Base-by-base conservation (phyloP, 2,888 invertebrate genomes). In the Papilio gigon region DNA sequence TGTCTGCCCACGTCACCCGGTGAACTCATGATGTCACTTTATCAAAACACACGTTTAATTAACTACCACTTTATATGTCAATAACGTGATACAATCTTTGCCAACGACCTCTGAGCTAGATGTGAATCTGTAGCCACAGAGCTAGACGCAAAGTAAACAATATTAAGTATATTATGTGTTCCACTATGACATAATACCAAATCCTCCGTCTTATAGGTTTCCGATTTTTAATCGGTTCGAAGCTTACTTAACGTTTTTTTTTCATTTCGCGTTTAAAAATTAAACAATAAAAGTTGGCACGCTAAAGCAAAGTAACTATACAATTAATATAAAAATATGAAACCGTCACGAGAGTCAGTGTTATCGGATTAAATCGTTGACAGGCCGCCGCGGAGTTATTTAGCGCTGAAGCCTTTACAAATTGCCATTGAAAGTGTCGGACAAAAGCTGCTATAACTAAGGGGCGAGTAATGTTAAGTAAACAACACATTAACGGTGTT, bases 401-500 rank as follows among this genome's bases (percentile, higher is more conserved):
- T 75, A 75, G 74, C 69, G 71, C 71, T 72, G 74, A 81, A 76
- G 79, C 76, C 80, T 79, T 79, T 79, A 76, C 71, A 76, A 80
- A 81, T 79, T 75, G 78, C 78, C 75, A 78, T 79, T 75, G 78
- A 79, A 76, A 80, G 77, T 74, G 71, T 74, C 78, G 79, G 77
- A 86, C 85, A 86, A 86, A 85, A 79, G 77, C 77, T 71, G 76
- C 77, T 84, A 84, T 84, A 84, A 85, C 83, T 82, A 83, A 80
- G 75, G 76, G 75, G 75, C 74, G 78, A 76, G 81, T 87, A 87
- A 88, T 86, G 82, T 84, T 83, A 83, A 78, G 86, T 87, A 89
- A 89, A 88, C 88, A 89, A 80, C 80, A 82, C 86, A 85, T 87
- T 87, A 86, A 84, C 75, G 76, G 82, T 72, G 78, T 78, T 79